A percentile compares a stretch with the other conserved stretches of the same genome.
These are phyloP conservation scores for Reticulitermes lucifugus DNA, from an alignment of 2,888 invertebrate genomes.

Conservation along the genomic window DNA sequence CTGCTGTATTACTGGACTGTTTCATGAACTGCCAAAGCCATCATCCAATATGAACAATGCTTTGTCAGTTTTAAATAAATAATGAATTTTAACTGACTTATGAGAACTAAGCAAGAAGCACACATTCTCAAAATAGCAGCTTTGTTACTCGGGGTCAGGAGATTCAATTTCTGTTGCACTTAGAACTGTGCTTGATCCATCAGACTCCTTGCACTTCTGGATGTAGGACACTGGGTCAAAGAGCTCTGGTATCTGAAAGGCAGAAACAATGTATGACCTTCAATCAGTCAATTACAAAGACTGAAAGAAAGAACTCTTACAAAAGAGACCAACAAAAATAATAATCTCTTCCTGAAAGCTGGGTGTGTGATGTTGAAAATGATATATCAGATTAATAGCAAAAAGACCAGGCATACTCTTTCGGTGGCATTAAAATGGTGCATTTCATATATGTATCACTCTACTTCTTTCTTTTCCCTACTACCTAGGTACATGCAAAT, in stretches of 20 bases:
- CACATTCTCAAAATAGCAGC: neutral
- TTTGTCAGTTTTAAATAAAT: constrained; percentile 5
- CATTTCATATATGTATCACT: too few relatives aligned
- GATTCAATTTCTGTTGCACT: constrained; percentile 52
- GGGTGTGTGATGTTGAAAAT: too few relatives aligned
- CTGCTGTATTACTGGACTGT: neutral
- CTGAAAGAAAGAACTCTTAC: too few relatives aligned
- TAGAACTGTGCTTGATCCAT: constrained; percentile 47
- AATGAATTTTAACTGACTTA: neutral
- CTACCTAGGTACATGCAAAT: too few relatives aligned
- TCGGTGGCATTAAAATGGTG: too few relatives aligned
- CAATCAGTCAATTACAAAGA: neutral
- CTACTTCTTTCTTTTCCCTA: too few relatives aligned
- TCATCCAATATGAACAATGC: constrained; percentile 14
- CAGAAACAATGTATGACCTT: constrained; percentile 1
- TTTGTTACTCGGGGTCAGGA: constrained; percentile 46
- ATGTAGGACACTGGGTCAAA: constrained; percentile 52
- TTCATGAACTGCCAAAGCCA: constrained; percentile 6
- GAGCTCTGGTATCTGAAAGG: constrained; percentile 47
- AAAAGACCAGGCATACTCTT: too few relatives aligned
- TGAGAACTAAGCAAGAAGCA: constrained; percentile 17
- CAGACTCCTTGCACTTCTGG: constrained; percentile 49
- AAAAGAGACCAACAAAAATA: too few relatives aligned
- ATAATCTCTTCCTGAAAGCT: too few relatives aligned
- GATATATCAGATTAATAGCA: too few relatives aligned